phyloP scores from a whole-genome alignment of 2,797 vertebrate genomes.

The Oreochromis grahami region DNA sequence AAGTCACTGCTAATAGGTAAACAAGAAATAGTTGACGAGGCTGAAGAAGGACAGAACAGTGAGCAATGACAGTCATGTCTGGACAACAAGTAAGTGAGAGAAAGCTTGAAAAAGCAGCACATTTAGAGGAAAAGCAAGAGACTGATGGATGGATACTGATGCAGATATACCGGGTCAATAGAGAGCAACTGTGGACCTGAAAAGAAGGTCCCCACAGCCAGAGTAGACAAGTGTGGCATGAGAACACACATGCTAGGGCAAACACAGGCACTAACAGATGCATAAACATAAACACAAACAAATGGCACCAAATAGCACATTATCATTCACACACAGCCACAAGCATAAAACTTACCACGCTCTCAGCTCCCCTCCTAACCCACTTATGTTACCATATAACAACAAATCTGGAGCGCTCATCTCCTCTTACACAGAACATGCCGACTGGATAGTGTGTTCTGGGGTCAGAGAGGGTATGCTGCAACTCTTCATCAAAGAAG shows the following conservation, averaged over 20 bases:
- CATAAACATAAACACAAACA: conserved; percentile 1
- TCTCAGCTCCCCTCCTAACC: neutral
- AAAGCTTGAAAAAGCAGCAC: conserved; percentile 4
- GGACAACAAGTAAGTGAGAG: neutral
- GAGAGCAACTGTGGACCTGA: conserved; percentile 17
- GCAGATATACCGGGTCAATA: conserved; percentile 43
- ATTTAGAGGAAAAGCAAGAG: neutral
- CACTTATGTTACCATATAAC: neutral
- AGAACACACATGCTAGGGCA: neutral
- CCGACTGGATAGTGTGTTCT: neutral
- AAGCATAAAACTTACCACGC: neutral
- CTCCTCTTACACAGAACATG: neutral
- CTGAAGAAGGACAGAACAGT: conserved; percentile 3
- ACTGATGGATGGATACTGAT: neutral
- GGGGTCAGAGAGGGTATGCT: neutral
- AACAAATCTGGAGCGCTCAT: neutral
- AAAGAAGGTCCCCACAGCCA: conserved; percentile 19
- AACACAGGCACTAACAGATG: neutral
- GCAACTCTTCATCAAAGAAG: neutral
- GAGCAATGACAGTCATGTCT: neutral
- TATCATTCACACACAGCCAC: neutral
- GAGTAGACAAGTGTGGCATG: conserved; percentile 5
- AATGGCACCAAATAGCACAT: neutral
- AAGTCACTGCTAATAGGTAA: conserved; percentile 14
- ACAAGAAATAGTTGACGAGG: neutral